Percentiles rank a stretch among this genome's conserved stretches.
Conservation (phyloP, 2,113 vertebrate genomes). For the Zeus faber region DNA sequence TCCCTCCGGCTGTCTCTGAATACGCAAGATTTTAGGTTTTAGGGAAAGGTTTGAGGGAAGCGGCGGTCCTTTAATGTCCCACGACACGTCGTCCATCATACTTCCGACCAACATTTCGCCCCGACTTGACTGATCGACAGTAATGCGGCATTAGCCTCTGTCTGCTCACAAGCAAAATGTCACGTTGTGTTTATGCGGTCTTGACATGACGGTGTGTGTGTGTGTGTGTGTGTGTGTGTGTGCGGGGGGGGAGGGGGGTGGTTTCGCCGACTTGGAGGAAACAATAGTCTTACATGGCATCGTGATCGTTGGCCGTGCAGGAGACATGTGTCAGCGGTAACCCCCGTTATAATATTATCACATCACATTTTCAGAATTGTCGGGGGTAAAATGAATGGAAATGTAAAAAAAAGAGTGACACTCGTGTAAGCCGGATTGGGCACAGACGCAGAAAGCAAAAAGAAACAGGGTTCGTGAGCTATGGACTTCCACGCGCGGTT, state of each 20-base stretch:
- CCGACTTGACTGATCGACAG: slow-evolving; percentile 53
- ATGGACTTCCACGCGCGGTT: slow-evolving; percentile 51
- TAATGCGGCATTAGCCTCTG: slow-evolving; percentile 60
- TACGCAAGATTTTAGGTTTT: slow-evolving; percentile 62
- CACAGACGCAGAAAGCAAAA: too few species aligned
- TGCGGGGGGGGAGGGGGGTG: slow-evolving; percentile 14
- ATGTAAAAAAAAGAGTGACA: too few species aligned
- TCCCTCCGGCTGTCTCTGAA: slow-evolving; percentile 51
- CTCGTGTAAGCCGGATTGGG: too few species aligned
- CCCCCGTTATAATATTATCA: too few species aligned
- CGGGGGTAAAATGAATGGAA: too few species aligned
- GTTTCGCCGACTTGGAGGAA: not conserved
- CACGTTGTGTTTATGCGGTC: slow-evolving; percentile 45
- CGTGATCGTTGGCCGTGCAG: too few species aligned
- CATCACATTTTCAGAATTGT: too few species aligned
- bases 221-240: too few species aligned
- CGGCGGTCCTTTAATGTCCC: slow-evolving; percentile 44
- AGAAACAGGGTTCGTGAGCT: slow-evolving; percentile 67
- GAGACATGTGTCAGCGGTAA: too few species aligned
- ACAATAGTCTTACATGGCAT: not conserved
- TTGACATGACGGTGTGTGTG: not conserved
- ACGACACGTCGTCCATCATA: slow-evolving; percentile 56
- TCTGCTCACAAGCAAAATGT: slow-evolving; percentile 46
- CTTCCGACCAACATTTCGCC: slow-evolving; percentile 56
- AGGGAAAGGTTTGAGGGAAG: too few species aligned